Conservation (phyloP, 2,797 vertebrate species). For the Rousettus madagascariensis region DNA sequence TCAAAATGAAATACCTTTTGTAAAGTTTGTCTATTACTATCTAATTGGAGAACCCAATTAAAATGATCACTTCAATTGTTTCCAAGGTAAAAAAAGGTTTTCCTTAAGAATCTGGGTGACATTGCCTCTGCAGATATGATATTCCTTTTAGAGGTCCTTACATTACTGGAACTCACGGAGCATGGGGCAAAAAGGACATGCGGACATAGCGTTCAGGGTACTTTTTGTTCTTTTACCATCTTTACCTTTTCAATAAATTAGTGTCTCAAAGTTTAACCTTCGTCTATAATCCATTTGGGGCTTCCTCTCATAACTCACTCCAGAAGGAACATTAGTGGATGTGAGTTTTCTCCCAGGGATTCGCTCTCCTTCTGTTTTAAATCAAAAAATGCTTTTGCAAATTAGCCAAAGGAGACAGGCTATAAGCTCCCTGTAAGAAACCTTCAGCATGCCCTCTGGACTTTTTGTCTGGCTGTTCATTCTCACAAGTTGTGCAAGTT, state of each 20-base stretch:
- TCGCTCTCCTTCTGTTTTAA: slow-evolving; percentile 81
- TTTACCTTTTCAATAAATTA: slow-evolving; percentile 83
- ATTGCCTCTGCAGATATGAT: background rate
- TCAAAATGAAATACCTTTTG: slow-evolving; percentile 30
- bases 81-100: slow-evolving; percentile 42
- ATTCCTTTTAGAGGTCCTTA: slow-evolving; percentile 22
- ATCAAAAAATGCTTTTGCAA: slow-evolving; percentile 81
- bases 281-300: slow-evolving; percentile 78
- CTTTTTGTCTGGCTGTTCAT: slow-evolving; percentile 68
- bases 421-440: slow-evolving; percentile 78
- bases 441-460: slow-evolving; percentile 67
- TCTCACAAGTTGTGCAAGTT: slow-evolving; percentile 57
- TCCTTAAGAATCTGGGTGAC: slow-evolving; percentile 23
- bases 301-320: slow-evolving; percentile 82
- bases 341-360: slow-evolving; percentile 79
- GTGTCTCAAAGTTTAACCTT: slow-evolving; percentile 83
- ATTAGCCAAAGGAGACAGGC: slow-evolving; percentile 78
- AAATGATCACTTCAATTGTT: slow-evolving; percentile 35
- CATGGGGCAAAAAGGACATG: slow-evolving; percentile 13
- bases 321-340: slow-evolving; percentile 75
- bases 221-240: slow-evolving; percentile 57
- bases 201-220: slow-evolving; percentile 38
- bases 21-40: slow-evolving; percentile 34
- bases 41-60: slow-evolving; percentile 43
- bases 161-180: background rate